Conservation (phyloP, 2,797 vertebrate genomes). For the Onychomys torridus region DNA sequence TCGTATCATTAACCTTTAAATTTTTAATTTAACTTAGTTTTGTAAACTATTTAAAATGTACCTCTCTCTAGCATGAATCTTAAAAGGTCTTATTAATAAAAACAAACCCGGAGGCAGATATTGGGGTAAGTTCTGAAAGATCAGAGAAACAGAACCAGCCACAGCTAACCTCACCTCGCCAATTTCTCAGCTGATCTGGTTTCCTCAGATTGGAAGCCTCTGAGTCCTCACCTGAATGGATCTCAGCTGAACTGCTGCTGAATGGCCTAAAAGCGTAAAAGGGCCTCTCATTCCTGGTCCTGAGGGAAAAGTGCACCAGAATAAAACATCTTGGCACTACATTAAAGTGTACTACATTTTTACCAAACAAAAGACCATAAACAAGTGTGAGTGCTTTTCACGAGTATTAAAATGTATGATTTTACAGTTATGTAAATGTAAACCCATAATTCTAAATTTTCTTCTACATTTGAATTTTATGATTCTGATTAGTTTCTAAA, state of each 20-base stretch:
- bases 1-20: background rate
- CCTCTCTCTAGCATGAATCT: background rate
- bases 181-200: too few relatives aligned
- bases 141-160: too few relatives aligned
- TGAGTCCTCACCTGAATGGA: too few relatives aligned
- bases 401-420: constrained; percentile 2
- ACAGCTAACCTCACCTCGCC: too few relatives aligned
- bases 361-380: constrained; percentile 51
- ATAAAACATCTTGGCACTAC: constrained; percentile 28
- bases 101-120: too few relatives aligned
- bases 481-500: constrained; percentile 58
- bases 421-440: background rate
- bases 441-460: constrained; percentile 26
- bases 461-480: constrained; percentile 26
- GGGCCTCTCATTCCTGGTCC: background rate
- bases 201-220: too few relatives aligned
- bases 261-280: too few relatives aligned
- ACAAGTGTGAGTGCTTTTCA: constrained; percentile 38
- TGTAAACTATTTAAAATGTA: constrained; percentile 44
- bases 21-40: constrained; percentile 45
- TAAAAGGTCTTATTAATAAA: too few relatives aligned
- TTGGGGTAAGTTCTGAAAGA: too few relatives aligned
- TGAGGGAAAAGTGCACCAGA: constrained; percentile 13
- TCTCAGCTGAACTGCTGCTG: too few relatives aligned
- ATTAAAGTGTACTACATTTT: constrained; percentile 61